Percentiles rank a stretch among this genome's conserved stretches.
These are phyloP conservation scores for Sinopyrophorus schimmeli DNA, from an alignment of 2,888 invertebrate species.

Conservation along the genomic window DNA sequence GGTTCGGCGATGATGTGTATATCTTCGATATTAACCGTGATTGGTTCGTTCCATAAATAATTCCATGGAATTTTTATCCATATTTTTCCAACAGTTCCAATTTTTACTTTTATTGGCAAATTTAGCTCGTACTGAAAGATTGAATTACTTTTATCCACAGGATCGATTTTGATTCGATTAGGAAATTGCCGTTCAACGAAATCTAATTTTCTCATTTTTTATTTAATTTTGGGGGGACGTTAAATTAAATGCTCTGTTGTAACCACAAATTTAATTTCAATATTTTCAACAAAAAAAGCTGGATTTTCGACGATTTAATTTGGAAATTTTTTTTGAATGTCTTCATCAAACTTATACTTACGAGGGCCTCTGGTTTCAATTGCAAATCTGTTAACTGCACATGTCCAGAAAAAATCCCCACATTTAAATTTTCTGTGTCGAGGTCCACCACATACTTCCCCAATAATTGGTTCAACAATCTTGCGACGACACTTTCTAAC, in stretches of 20 bases:
- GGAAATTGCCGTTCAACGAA: too few species aligned
- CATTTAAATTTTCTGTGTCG: constrained; percentile 80
- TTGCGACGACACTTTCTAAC: constrained; percentile 80
- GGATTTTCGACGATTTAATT: not conserved
- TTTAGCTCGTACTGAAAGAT: constrained; percentile 76
- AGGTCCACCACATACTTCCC: constrained; percentile 82
- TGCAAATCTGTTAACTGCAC: constrained; percentile 77
- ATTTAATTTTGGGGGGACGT: too few species aligned
- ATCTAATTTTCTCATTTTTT: too few species aligned
- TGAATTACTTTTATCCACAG: not conserved
- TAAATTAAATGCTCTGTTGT: too few species aligned
- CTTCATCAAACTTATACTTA: constrained; percentile 56
- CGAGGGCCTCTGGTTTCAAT: constrained; percentile 80
- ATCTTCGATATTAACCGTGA: constrained; percentile 75
- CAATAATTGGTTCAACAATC: constrained; percentile 76
- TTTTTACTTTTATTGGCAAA: constrained; percentile 79
- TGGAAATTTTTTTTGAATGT: not conserved
- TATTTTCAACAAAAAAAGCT: too few species aligned
- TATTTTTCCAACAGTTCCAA: constrained; percentile 77
- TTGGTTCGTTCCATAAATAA: constrained; percentile 72
- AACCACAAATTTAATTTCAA: too few species aligned
- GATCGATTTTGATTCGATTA: too few species aligned
- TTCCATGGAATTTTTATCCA: constrained; percentile 79
- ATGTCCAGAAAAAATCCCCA: constrained; percentile 81
- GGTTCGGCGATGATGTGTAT: constrained; percentile 76